Evolutionary conservation across 2,113 vertebrate species (phyloP).

Genomic region (Ceyx melanurus): DNA sequence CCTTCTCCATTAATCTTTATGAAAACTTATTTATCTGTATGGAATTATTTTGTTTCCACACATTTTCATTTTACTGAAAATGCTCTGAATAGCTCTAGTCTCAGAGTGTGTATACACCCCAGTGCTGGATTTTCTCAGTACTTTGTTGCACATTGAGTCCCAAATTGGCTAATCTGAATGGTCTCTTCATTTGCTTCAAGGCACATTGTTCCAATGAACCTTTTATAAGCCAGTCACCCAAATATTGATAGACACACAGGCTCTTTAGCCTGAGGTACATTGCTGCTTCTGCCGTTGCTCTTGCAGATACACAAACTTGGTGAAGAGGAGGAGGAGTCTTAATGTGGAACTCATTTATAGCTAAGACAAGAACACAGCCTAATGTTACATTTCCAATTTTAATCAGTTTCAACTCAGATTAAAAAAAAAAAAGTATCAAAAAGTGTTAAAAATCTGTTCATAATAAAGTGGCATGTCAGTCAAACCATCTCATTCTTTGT

Average conservation of each 20-base stretch:
- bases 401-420: background rate
- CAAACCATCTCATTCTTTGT: slow-evolving; percentile 3
- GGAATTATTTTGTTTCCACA: background rate
- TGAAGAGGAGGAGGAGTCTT: background rate
- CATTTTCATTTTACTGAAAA: background rate
- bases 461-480: slow-evolving; percentile 5
- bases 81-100: background rate
- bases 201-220: slow-evolving; percentile 6
- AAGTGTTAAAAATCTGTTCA: slow-evolving; percentile 15
- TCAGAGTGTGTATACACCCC: background rate
- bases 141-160: background rate
- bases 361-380: background rate
- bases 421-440: background rate
- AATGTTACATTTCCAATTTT: background rate
- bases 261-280: slow-evolving; percentile 27
- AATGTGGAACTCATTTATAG: background rate
- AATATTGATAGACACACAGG: slow-evolving; percentile 22
- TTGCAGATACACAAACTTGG: slow-evolving; percentile 24
- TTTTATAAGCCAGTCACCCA: slow-evolving; percentile 21
- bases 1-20: background rate
- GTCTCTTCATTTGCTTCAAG: slow-evolving; percentile 19
- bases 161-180: background rate
- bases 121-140: slow-evolving; percentile 24
- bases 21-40: background rate
- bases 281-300: background rate